Evolutionary conservation across 2,797 vertebrate species (phyloP), one percentile per base, ranked within the genome.

Genomic region (Tokudaia tokunoshimensis): DNA sequence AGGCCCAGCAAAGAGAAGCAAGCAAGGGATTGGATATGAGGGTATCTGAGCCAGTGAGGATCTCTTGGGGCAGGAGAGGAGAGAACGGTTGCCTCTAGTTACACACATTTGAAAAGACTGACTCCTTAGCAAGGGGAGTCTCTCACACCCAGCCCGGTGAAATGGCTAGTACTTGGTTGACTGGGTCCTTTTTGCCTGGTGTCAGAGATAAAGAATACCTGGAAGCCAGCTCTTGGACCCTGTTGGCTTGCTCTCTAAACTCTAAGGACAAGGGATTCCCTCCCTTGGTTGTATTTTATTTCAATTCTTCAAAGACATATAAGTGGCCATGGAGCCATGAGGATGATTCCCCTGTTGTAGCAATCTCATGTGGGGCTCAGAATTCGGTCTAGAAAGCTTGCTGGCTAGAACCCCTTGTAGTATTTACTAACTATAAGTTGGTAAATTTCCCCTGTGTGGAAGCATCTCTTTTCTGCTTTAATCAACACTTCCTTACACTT

Each of bases 401-500:
- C 11, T 8, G 47, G 82, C 44, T 10, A 24, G 20, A 4, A 76
- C 0, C 6, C 11, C 81, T 88, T 4, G 17, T 0, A 1, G 41
- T 2, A 55, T 34, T 34, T 44, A 31, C 5, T 26, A 34, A 63
- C 50, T 4, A 3, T 47, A 37, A n/a, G 44, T 19, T 61, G 17
- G 55, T 5, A 70, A 61, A 20, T 0, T 41, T 82, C 34, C 83
- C 24, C 20, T 31, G 41, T 8, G 17, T 22, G 4, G 55, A 92
- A 78, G 13, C 29, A n/a, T 47, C 67, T 81, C 61, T 86, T 88
- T 34, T 82, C 75, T 87, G 65, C 26, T 84, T 84, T 29, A n/a
- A 34, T 84, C 70, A 92, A 72, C 34, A 89, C 17, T 72, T 74
- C 78, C 72, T 94, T 76, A n/a, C 78, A 81, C 41, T 47, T 55